These are phyloP conservation scores for Hydraecia micacea DNA, from an alignment of 2,888 invertebrate genomes.

Conservation along the genomic window DNA sequence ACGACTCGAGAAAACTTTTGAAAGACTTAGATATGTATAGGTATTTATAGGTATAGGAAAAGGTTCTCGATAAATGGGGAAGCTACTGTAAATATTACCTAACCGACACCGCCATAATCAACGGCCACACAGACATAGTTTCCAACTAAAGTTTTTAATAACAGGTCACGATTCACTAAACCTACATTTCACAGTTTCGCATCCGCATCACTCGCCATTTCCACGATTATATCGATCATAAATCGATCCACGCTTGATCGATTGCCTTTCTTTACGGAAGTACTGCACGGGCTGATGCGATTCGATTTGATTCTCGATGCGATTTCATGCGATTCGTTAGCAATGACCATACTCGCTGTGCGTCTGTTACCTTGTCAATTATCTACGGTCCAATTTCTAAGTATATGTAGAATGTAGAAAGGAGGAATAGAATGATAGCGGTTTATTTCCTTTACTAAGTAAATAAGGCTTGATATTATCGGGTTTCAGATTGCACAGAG, in stretches of 20 bases:
- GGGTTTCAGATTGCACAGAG: neutral
- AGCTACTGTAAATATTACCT: slow-evolving; percentile 10
- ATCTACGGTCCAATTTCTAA: slow-evolving; percentile 49
- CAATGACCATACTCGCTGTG: slow-evolving; percentile 64
- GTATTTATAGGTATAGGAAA: neutral
- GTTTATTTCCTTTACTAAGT: neutral
- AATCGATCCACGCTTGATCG: slow-evolving; percentile 61
- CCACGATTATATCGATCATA: slow-evolving; percentile 64
- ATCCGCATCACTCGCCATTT: slow-evolving; percentile 60
- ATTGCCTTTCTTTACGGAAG: slow-evolving; percentile 68
- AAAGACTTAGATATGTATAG: neutral
- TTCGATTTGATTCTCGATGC: slow-evolving; percentile 54
- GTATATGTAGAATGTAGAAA: slow-evolving; percentile 34
- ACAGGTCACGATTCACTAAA: slow-evolving; percentile 51
- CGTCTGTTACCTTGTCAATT: slow-evolving; percentile 69
- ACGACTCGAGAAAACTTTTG: neutral
- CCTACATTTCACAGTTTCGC: slow-evolving; percentile 47
- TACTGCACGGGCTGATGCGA: slow-evolving; percentile 51
- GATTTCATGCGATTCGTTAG: slow-evolving; percentile 67
- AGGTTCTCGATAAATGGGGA: neutral
- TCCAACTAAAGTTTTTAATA: slow-evolving; percentile 27
- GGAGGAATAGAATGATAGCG: slow-evolving; percentile 8
- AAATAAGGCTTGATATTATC: neutral
- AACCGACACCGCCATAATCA: slow-evolving; percentile 2
- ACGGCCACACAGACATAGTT: neutral